These are phyloP conservation scores for Ashinkailepas kermadecensis DNA, from an alignment of 2,888 invertebrate genomes.

Conservation along the genomic window DNA sequence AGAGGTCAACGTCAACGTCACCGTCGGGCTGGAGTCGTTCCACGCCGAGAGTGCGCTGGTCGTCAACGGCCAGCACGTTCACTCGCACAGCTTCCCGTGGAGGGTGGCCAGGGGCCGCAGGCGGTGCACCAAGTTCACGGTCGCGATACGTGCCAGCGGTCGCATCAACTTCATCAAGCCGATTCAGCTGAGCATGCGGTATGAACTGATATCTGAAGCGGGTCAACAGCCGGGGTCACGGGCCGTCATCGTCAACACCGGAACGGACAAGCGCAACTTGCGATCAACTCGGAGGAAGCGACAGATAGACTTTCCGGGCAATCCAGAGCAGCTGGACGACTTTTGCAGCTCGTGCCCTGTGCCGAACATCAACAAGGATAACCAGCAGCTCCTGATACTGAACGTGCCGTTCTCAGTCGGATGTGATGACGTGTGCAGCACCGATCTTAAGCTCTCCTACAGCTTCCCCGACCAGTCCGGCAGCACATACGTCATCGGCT, in stretches of 20 bases:
- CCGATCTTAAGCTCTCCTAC: slow-evolving; percentile 42
- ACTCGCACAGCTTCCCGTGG: too few species aligned
- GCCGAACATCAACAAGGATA: slow-evolving; percentile 24
- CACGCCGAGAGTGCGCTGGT: not conserved
- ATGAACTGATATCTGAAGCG: not conserved
- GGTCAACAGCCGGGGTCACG: too few species aligned
- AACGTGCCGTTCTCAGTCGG: slow-evolving; percentile 43
- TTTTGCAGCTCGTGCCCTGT: slow-evolving; percentile 36
- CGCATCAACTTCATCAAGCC: not conserved
- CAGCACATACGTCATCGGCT: slow-evolving; percentile 38
- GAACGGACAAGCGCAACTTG: not conserved
- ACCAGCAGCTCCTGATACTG: slow-evolving; percentile 23
- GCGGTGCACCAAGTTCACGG: not conserved
- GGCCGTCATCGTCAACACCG: not conserved
- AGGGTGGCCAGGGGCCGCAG: not conserved
- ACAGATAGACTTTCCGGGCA: not conserved
- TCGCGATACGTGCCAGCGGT: not conserved
- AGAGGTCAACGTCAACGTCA: not conserved
- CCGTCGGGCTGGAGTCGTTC: not conserved
- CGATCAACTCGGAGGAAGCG: not conserved
- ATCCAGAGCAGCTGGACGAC: not conserved
- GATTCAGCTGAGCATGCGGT: not conserved
- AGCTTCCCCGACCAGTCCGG: not conserved
- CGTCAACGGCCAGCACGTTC: not conserved
- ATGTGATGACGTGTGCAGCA: slow-evolving; percentile 51